phyloP scores from a whole-genome alignment of 2,797 vertebrate species.

The Acrocephalus scirpaceus region DNA sequence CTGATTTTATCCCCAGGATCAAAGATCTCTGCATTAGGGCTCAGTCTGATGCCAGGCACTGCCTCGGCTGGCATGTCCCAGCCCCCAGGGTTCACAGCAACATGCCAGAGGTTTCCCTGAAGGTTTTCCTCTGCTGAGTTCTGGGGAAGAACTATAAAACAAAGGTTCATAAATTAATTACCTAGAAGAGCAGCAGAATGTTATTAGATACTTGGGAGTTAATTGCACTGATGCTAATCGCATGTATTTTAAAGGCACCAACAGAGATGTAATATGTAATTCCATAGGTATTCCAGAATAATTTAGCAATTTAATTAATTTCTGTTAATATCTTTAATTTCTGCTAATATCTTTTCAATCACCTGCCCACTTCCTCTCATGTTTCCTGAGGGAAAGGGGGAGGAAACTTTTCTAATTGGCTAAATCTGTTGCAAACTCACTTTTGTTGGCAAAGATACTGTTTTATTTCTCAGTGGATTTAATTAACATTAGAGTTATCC shows the following conservation, averaged over 20 bases:
- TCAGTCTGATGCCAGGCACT: not conserved
- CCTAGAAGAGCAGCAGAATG: not conserved
- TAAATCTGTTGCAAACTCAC: not conserved
- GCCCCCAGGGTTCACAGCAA: not conserved
- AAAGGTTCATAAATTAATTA: slow-evolving; percentile 48
- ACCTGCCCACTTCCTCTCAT: not conserved
- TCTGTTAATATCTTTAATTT: slow-evolving; percentile 35
- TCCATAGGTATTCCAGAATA: slow-evolving; percentile 47
- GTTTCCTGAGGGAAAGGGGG: not conserved
- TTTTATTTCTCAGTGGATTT: not conserved
- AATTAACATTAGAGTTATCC: not conserved
- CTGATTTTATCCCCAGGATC: not conserved
- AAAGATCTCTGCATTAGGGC: not conserved
- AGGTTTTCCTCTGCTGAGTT: not conserved
- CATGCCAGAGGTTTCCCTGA: not conserved
- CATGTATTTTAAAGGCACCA: not conserved
- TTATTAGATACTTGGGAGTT: slow-evolving; percentile 27
- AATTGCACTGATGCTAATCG: slow-evolving; percentile 7
- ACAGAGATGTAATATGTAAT: slow-evolving; percentile 4
- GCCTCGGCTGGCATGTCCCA: fast-evolving
- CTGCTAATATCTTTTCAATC: slow-evolving; percentile 30
- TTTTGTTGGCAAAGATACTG: not conserved
- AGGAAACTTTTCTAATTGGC: not conserved
- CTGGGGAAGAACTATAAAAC: not conserved
- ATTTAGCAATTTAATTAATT: slow-evolving; percentile 54